Conservation (phyloP, 2,888 invertebrate species). For the Agrochola circellaris region DNA sequence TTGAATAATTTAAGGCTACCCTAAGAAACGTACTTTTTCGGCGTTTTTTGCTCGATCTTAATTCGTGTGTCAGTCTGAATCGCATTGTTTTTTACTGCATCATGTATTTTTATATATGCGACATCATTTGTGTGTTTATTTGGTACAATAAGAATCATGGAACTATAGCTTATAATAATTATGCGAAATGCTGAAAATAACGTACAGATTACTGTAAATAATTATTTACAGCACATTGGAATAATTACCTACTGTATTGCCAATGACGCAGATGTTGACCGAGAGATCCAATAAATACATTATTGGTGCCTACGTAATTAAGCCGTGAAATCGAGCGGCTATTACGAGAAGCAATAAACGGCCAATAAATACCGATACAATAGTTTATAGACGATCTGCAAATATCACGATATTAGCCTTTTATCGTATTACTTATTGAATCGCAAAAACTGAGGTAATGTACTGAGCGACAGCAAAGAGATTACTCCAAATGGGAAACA, state of each 20-base stretch:
- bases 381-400: slow-evolving; percentile 23
- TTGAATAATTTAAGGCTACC: too few species aligned
- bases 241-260: neutral
- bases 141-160: too few species aligned
- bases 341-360: slow-evolving; percentile 31
- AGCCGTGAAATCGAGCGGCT: slow-evolving; percentile 31
- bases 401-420: slow-evolving; percentile 23
- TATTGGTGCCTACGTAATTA: slow-evolving; percentile 33
- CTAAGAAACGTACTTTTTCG: too few species aligned
- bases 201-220: neutral
- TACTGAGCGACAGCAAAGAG: slow-evolving; percentile 14
- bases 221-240: slow-evolving; percentile 3
- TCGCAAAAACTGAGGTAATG: slow-evolving; percentile 22
- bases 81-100: too few species aligned
- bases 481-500: slow-evolving; percentile 23
- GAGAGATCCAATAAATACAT: slow-evolving; percentile 35
- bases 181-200: neutral
- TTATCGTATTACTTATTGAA: slow-evolving; percentile 38
- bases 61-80: too few species aligned
- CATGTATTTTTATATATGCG: too few species aligned
- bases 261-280: slow-evolving; percentile 4
- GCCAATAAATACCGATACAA: slow-evolving; percentile 10
- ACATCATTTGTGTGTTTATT: too few species aligned
- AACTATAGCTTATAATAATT: too few species aligned
- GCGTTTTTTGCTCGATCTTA: too few species aligned